Evolutionary conservation across 2,888 invertebrate species (phyloP).

Genomic region (Leucophora obtusa): DNA sequence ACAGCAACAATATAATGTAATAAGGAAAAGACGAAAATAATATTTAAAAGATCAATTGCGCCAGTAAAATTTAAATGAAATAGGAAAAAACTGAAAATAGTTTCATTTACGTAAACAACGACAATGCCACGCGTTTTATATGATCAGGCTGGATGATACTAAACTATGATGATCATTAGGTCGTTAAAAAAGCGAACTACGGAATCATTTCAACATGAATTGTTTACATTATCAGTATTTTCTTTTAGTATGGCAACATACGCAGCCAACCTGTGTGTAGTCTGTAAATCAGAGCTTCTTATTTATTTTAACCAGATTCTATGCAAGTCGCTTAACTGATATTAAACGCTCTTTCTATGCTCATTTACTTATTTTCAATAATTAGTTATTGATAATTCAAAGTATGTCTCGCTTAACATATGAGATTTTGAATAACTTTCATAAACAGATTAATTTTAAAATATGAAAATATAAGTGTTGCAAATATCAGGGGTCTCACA

Average conservation of each 20-base stretch:
- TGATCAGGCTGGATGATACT: not conserved
- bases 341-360: no score
- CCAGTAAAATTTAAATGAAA: conserved; percentile 44
- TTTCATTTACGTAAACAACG: conserved; percentile 56
- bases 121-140: conserved; percentile 53
- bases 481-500: no score
- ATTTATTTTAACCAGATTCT: not conserved
- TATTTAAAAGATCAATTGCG: conserved; percentile 61
- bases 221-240: conserved; percentile 49
- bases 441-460: no score
- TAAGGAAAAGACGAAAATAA: conserved; percentile 55
- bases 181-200: not conserved
- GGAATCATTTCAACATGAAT: conserved; percentile 23
- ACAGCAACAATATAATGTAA: conserved; percentile 40
- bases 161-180: conserved; percentile 20
- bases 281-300: not conserved
- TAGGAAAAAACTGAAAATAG: conserved; percentile 50
- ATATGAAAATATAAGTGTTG: no score
- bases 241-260: conserved; percentile 35
- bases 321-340: no score
- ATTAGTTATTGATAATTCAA: no score
- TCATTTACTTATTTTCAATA: no score
- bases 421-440: no score
- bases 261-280: conserved; percentile 49
- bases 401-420: no score